Conservation (phyloP, 1,140 invertebrate genomes). For the Meloidogyne hapla region DNA sequence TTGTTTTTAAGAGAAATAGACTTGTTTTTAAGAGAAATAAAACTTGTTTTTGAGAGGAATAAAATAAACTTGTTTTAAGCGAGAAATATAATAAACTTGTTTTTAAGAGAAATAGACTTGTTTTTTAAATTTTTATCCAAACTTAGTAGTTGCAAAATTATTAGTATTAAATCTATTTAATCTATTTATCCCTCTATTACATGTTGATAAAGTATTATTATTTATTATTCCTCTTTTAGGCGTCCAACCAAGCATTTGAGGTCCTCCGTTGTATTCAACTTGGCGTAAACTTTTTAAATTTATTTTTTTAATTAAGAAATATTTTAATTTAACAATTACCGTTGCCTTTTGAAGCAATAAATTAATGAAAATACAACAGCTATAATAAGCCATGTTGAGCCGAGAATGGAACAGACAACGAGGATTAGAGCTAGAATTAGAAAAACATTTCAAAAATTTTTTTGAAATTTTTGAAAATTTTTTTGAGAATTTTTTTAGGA, state of each 20-base stretch:
- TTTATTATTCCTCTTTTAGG: neutral
- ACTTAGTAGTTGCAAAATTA: slow-evolving; percentile 1
- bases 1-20: too few species aligned
- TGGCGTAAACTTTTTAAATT: neutral
- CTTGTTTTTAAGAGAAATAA: too few species aligned
- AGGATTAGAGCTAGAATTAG: slow-evolving; percentile 14
- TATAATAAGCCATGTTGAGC: slow-evolving; percentile 16
- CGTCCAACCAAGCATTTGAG: neutral
- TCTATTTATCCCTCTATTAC: neutral
- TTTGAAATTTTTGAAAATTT: too few species aligned
- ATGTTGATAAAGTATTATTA: neutral
- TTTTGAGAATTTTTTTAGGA: too few species aligned
- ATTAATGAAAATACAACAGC: slow-evolving; percentile 21
- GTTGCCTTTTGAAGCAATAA: slow-evolving; percentile 15
- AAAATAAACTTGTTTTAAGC: too few species aligned
- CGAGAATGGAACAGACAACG: slow-evolving; percentile 17
- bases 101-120: neutral
- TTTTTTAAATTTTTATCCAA: neutral
- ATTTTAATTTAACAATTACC: neutral
- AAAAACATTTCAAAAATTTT: too few species aligned
- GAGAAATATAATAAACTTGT: too few species aligned
- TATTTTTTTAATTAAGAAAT: neutral
- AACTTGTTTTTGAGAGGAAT: too few species aligned
- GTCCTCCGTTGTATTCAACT: neutral
- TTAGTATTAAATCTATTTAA: neutral